Evolutionary conservation across 2,797 vertebrate genomes (phyloP).

Genomic region (Natrix natrix): DNA sequence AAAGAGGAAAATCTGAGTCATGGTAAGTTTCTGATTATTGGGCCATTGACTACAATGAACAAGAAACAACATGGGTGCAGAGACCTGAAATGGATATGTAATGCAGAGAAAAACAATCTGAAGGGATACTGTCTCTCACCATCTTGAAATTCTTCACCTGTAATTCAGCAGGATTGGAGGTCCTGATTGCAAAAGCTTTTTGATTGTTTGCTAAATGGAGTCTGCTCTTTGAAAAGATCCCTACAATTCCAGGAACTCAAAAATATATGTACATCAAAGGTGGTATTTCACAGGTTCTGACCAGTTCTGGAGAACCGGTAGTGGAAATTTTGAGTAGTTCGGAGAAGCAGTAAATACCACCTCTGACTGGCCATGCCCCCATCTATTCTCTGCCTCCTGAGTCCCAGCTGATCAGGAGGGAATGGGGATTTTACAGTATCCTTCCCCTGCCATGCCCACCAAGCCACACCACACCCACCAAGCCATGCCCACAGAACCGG

Average conservation of each 20-base stretch:
- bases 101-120: neutral
- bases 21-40: neutral
- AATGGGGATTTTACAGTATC: too few relatives aligned
- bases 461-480: too few relatives aligned
- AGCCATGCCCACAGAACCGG: too few relatives aligned
- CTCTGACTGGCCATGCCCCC: too few relatives aligned
- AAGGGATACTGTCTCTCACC: neutral
- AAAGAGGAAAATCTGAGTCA: neutral
- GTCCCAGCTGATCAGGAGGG: too few relatives aligned
- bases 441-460: too few relatives aligned
- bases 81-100: neutral
- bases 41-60: neutral
- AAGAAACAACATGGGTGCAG: neutral
- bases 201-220: neutral
- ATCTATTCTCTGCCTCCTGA: too few relatives aligned
- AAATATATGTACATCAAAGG: neutral
- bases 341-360: too few relatives aligned
- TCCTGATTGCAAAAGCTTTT: neutral
- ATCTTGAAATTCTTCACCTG: neutral
- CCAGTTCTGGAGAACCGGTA: too few relatives aligned
- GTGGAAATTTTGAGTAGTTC: too few relatives aligned
- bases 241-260: neutral
- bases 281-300: too few relatives aligned
- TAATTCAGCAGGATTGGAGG: neutral
- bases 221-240: neutral